Conservation (phyloP, 2,113 vertebrate species). For the Oenanthe melanoleuca region DNA sequence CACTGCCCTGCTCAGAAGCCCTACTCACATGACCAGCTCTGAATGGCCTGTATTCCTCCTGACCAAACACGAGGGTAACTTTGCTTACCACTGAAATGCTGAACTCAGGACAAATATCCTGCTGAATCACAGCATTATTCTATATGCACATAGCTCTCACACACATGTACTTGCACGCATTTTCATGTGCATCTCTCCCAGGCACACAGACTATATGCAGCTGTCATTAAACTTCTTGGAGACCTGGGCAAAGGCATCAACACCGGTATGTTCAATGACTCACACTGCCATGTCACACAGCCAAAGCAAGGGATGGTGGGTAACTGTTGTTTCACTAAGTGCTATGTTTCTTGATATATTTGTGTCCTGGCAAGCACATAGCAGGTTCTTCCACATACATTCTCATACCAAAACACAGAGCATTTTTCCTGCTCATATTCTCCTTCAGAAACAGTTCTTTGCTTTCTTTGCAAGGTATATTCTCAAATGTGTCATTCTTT, state of each 20-base stretch:
- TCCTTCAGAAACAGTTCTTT: neutral
- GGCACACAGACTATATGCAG: neutral
- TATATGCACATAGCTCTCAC: neutral
- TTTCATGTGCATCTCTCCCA: neutral
- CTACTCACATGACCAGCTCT: neutral
- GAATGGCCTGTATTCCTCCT: neutral
- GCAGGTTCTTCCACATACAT: neutral
- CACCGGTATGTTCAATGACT: rapidly evolving
- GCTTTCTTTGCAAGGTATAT: neutral
- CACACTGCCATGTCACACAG: neutral
- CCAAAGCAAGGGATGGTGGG: neutral
- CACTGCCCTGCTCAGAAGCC: neutral
- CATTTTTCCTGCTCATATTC: neutral
- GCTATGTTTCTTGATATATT: neutral
- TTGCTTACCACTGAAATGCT: neutral
- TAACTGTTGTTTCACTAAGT: neutral
- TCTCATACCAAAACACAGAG: neutral
- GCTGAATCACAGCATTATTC: neutral
- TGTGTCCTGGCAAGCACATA: neutral
- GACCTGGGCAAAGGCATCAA: neutral
- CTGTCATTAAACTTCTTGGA: neutral
- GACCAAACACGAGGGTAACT: neutral
- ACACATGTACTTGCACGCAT: rapidly evolving
- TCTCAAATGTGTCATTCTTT: neutral
- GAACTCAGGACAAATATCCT: neutral